Conservation (phyloP, 2,113 vertebrate species). For the rabbit (Oryctolagus cuniculus) region mOryCun1.1 NC_091448.1:45194501-45195000, state of each 20-base stretch:
- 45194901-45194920: constrained; percentile 21
- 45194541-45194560: constrained; percentile 58
- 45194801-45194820: neutral
- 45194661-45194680: neutral
- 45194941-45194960: constrained; percentile 49
- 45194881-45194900: constrained; percentile 60
- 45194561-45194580: constrained; percentile 66
- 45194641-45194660: neutral
- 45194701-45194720: constrained; percentile 52
- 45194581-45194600: neutral
- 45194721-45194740: constrained; percentile 17
- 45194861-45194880: constrained; percentile 45
- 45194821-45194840: constrained; percentile 13
- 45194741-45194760: constrained; percentile 28
- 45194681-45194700: constrained; percentile 52
- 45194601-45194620: constrained; percentile 59
- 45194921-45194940: constrained; percentile 67
- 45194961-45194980: constrained; percentile 45
- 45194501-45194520: constrained; percentile 53
- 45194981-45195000: constrained; percentile 51
- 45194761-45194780: constrained; percentile 18
- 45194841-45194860: neutral
- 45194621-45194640: constrained; percentile 55
- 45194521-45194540: constrained; percentile 46
- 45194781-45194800: constrained; percentile 55